Percentiles rank a stretch among this genome's conserved stretches.
Evolutionary conservation across 2,888 invertebrate genomes (phyloP).

Genomic region (Ophion costatus): DNA sequence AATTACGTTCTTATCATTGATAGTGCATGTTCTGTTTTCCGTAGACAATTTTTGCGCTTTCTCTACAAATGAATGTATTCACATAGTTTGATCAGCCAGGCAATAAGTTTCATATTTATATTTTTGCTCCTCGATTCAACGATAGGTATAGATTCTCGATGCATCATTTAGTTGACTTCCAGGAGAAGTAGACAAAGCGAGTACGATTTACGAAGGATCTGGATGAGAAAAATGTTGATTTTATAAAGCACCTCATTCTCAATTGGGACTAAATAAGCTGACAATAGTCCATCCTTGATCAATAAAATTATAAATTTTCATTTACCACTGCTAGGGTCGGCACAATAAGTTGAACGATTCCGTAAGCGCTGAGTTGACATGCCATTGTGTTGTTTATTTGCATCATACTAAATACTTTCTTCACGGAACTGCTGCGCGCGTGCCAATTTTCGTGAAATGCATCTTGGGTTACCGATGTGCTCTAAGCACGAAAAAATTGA

Average conservation of each 20-base stretch:
- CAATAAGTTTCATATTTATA: no score
- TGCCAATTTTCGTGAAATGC: slow-evolving; percentile 71
- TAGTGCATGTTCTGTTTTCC: no score
- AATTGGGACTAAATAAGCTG: no score
- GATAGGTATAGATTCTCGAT: not conserved
- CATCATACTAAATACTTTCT: slow-evolving; percentile 61
- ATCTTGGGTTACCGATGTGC: slow-evolving; percentile 64
- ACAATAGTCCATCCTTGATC: not conserved
- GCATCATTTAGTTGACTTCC: not conserved
- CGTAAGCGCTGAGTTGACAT: slow-evolving; percentile 64
- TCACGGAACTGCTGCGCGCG: slow-evolving; percentile 34
- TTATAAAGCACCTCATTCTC: not conserved
- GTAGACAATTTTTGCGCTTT: no score
- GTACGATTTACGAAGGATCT: slow-evolving; percentile 55
- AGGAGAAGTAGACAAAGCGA: slow-evolving; percentile 41
- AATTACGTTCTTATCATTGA: no score
- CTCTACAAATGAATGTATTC: no score
- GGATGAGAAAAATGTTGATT: not conserved
- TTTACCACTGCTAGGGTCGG: slow-evolving; percentile 71
- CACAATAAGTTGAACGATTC: slow-evolving; percentile 68
- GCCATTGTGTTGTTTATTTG: slow-evolving; percentile 65
- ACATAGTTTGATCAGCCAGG: no score
- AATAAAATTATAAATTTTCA: not conserved
- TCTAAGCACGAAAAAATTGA: slow-evolving; percentile 61
- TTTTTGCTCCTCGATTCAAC: no score